Base-by-base conservation (phyloP, 1,140 invertebrate genomes). In the Battus philenor region DNA sequence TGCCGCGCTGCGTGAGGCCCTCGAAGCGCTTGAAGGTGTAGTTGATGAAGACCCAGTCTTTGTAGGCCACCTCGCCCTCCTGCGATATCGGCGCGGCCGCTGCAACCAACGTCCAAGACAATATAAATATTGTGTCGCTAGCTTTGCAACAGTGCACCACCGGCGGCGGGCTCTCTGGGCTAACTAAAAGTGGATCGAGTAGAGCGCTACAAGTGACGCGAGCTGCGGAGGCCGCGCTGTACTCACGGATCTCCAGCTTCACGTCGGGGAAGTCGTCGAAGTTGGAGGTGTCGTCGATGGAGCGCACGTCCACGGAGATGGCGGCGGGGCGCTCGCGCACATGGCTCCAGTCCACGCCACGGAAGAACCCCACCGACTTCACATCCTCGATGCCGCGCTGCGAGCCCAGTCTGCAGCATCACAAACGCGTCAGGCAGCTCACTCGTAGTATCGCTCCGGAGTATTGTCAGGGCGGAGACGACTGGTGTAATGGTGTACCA, bases 251-350 rank as follows among this genome's bases (percentile, higher is more conserved):
- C 89, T 98, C 97, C 36, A 99, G 89, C 87, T 99, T 98, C 57
- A 98, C 97, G 86, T 99, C 97, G 6, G 98, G 98, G 88, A 99
- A 99, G 62, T 99, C 98, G 88, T 99, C 98, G 86, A 99, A 99
- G 87, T 99, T 99, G 50, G 97, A 99, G 27, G 98, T 99, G 84
- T 99, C 98, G 78, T 98, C 95, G 56, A 97, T 96, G 43, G 94
- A 94, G 68, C 92, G 91, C 48, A 98, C 96, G 76, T 97, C 95
- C 15, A 99, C 96, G 31, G 95, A 92, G 86, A 99, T 99, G 54
- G 98, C 97, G 46, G 98, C 96, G 33, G 98, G 98, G 52, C 98
- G 89, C 76, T 99, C 98, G 54, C 98, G 92, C 65, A 95, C 97
- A 84, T 98, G 96, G 62, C 95, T 94, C 96, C 97, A 98, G 83